phyloP scores from a whole-genome alignment of 2,888 invertebrate genomes.

The Hemistola chrysoprasaria region DNA sequence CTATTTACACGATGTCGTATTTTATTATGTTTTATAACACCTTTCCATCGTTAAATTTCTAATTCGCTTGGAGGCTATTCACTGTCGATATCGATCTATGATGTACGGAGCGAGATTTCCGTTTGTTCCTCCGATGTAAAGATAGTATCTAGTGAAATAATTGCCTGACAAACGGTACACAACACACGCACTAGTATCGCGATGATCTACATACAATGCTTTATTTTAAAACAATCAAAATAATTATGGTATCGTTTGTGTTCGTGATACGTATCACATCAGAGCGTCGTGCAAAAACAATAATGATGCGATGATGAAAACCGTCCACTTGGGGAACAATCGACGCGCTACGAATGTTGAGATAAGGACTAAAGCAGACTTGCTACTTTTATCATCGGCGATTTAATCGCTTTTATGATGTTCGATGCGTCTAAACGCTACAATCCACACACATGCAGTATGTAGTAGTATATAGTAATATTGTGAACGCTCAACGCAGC shows the following conservation, averaged over 20 bases:
- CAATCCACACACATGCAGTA: too few relatives aligned
- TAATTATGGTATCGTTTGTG: conserved; percentile 45
- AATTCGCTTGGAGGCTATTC: conserved; percentile 8
- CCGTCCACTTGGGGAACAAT: conserved; percentile 60
- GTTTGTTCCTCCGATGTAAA: conserved; percentile 25
- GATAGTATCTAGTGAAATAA: conserved; percentile 21
- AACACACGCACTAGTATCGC: conserved; percentile 27
- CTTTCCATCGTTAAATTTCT: conserved; percentile 11
- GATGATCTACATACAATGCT: conserved; percentile 36
- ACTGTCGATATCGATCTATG: conserved; percentile 18
- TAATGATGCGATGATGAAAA: conserved; percentile 65
- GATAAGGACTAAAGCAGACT: too few relatives aligned
- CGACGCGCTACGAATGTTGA: conserved; percentile 59
- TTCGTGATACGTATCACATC: conserved; percentile 38
- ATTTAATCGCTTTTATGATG: too few relatives aligned
- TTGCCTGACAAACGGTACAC: conserved; percentile 23
- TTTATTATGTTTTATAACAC: conserved; percentile 9
- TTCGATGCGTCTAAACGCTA: too few relatives aligned
- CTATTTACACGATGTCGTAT: conserved; percentile 3
- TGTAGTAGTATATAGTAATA: too few relatives aligned
- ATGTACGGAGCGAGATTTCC: conserved; percentile 17
- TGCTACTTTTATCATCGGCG: too few relatives aligned
- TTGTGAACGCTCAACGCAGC: too few relatives aligned
- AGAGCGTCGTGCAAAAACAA: conserved; percentile 40
- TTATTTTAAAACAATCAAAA: conserved; percentile 45